Evolutionary conservation across 2,888 invertebrate genomes (phyloP), one percentile per base, ranked within the genome.

Genomic region (Tolmerus cingulatus): DNA sequence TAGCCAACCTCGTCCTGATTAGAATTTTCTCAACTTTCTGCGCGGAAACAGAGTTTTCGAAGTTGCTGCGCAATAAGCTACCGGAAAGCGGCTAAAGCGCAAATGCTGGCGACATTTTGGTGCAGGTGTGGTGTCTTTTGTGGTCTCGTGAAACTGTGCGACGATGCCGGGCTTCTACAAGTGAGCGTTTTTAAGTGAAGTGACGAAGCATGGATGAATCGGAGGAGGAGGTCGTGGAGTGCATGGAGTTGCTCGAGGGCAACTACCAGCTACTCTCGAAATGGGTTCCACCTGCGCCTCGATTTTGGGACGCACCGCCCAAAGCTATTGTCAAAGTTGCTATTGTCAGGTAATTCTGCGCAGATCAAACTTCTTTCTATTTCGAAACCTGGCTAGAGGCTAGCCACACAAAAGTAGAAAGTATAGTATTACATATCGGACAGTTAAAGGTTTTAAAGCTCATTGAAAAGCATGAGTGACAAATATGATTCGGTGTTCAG

Each of bases 271-370:
- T 92, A 88, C 90, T 92, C 76, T 90, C 91, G 78, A 92, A 92
- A 89, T 92, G 92, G 92, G 92, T 92, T 88, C 92, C 92, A 86
- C 92, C 92, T 86, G 92, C 92, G 12, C 92, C 92, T 46, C 91
- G 91, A 89, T 92, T 92, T 90, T 92, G 92, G 92, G 91, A 92
- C 90, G 92, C 92, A 51, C 92, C 92, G 37, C 92, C 92, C 76
- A 92, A 92, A 89, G 92, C 92, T 88, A 90, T 92, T 88, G 92
- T 92, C 88, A 92, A 92, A 87, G 91, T 92, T 34, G 92, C 92
- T 16, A 91, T 92, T 91, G 92, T 92, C 89, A 92, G 92, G 92
- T 92, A 90, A 90, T 88, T 3, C 19, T 55, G 34, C 34, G 86
- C 46, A 79, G 16, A 5, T 23, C 0, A 43, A 14, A 12, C 16